Evolutionary conservation across 2,888 invertebrate species (phyloP), one percentile per base, ranked within the genome.

Genomic region (Megastigmus dorsalis): DNA sequence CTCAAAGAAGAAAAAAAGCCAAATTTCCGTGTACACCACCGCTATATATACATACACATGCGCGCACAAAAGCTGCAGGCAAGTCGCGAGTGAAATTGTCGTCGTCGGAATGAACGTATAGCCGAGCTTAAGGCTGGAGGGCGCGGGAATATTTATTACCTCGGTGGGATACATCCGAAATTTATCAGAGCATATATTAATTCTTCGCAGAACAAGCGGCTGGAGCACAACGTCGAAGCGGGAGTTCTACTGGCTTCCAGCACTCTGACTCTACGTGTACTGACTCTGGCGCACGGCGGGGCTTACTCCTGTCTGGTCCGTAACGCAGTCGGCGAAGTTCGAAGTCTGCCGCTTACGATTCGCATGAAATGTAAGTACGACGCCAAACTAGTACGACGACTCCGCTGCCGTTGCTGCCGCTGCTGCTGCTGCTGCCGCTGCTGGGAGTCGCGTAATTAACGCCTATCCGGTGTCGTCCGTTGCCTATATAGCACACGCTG

Each of bases 361-460:
- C 92, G 91, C 86, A 92, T 96, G 80, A 92, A 95, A 88, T 95
- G 96, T 95, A 90, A 94, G 95, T 93, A 54, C n/a, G n/a, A n/a
- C n/a, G n/a, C n/a, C n/a, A n/a, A n/a, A n/a, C n/a, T n/a, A n/a
- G n/a, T n/a, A n/a, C n/a, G n/a, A n/a, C n/a, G n/a, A n/a, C n/a
- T n/a, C n/a, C n/a, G n/a, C n/a, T n/a, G n/a, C n/a, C 23, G 13
- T 18, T 43, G 4, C 1, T 2, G 9, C 10, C 6, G 26, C 33
- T n/a, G n/a, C n/a, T n/a, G 6, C 15, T 4, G 6, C 60, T n/a
- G n/a, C 18, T 10, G 2, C 13, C 23, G 33, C 33, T 36, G 30
- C 33, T 13, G n/a, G n/a, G n/a, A n/a, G n/a, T n/a, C 3, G 10
- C 20, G 23, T 48, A 63, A 50, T 68, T 50, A 36, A 26, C 15